Conservation (phyloP, 2,113 vertebrate species). For the Crotophaga sulcirostris region DNA sequence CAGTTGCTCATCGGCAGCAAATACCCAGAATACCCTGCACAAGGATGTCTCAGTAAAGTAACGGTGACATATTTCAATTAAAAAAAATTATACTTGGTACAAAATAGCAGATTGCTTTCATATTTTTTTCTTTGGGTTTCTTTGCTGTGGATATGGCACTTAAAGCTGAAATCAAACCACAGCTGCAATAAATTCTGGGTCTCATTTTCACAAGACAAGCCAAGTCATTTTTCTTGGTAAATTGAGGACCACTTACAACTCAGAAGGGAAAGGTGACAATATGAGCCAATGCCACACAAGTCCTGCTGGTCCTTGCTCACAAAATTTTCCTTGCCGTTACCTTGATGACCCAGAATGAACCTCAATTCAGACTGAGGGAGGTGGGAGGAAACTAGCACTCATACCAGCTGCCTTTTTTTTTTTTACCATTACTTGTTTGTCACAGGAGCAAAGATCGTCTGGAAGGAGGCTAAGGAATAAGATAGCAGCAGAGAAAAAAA, state of each 20-base stretch:
- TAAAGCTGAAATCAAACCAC: not conserved
- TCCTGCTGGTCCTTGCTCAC: not conserved
- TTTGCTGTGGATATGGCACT: not conserved
- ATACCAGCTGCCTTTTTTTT: not conserved
- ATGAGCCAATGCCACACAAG: not conserved
- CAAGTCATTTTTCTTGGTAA: not conserved
- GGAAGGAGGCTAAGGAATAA: not conserved
- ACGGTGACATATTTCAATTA: not conserved
- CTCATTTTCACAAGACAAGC: not conserved
- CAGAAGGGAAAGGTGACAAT: not conserved
- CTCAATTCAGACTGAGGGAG: not conserved
- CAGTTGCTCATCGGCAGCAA: not conserved
- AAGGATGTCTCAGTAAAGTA: not conserved
- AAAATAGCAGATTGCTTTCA: not conserved
- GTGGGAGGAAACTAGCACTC: not conserved
- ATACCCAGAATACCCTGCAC: not conserved
- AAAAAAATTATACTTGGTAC: too few relatives aligned
- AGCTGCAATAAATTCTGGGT: not conserved
- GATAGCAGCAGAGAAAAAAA: not conserved
- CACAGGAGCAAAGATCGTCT: constrained; percentile 12
- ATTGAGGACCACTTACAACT: not conserved
- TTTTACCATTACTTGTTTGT: not conserved
- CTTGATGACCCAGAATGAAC: not conserved
- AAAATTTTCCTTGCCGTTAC: not conserved
- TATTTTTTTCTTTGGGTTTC: not conserved